Evolutionary conservation across 2,797 vertebrate species (phyloP), one percentile per base, ranked within the genome.

Genomic region (Moxostoma hubbsi): DNA sequence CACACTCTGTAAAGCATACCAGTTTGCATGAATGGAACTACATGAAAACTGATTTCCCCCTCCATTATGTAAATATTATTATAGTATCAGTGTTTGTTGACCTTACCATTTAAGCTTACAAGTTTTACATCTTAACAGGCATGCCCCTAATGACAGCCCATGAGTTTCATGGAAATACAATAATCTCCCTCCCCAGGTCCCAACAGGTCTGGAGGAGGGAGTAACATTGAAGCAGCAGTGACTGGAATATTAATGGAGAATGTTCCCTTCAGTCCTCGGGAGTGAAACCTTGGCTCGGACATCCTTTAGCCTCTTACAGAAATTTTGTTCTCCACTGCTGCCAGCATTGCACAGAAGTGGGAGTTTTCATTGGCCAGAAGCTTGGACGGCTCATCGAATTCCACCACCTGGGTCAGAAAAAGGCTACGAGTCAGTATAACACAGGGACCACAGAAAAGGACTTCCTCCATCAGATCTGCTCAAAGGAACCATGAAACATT

Each of bases 361-460:
- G 96, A 97, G 90, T 96, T 97, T 88, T 97, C 96, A 0, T 97
- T 98, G 89, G 96, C 95, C 90, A 98, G 92, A 80, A 98, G 96
- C 84, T 89, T 94, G 66, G 96, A 94, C 0, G 96, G 96, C 16
- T 95, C 95, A 62, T 98, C 97, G 0, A 96, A 98, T 89, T 98
- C 97, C 89, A 94, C 94, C 86, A 97, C 96, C 97, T 98, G 80
- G 64, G 86, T 54, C 80, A 45, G 85, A 88, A 53, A 89, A 77
- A 72, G 80, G 18, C 16, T 77, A 84, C 1, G 58, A 74, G 64
- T 65, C 73, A 2, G 57, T 53, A 16, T 46, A 58, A 49, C 7
- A 55, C 18, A 46, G 11, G 61, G 55, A 49, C 15, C 11, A 10
- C 62, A 49, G 36, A 65, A 50, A 50, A 72, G 18, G 18, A 36